A percentile compares a stretch with the other conserved stretches of the same genome.
These are phyloP conservation scores for Urophycis tenuis DNA, from an alignment of 2,797 vertebrate genomes.

Conservation along the genomic window DNA sequence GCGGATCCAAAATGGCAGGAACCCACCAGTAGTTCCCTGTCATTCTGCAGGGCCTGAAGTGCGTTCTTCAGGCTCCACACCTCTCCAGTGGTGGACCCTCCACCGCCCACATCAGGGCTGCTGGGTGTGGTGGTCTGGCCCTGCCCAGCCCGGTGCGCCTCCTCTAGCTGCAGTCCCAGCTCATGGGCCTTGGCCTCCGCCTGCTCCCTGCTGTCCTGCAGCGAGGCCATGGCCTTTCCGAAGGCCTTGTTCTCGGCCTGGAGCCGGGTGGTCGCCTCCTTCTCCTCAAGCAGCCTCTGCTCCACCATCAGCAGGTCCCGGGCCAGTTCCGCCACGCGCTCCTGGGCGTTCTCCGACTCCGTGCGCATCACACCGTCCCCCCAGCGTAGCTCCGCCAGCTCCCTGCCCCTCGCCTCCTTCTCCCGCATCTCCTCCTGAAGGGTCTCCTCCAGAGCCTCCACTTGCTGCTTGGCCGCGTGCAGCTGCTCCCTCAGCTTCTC, in stretches of 20 bases:
- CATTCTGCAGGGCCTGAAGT: conserved; percentile 85
- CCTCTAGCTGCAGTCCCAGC: conserved; percentile 74
- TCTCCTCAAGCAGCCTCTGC: conserved; percentile 79
- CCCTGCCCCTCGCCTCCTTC: conserved; percentile 69
- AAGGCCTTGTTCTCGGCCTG: conserved; percentile 83
- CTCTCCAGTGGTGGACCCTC: conserved; percentile 61
- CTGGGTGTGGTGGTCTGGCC: conserved; percentile 43
- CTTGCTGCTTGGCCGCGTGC: conserved; percentile 65
- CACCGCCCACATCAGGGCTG: conserved; percentile 13
- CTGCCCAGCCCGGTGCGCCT: conserved; percentile 58
- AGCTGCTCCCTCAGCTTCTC: conserved; percentile 74
- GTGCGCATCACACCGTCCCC: conserved; percentile 91
- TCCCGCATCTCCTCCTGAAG: conserved; percentile 60
- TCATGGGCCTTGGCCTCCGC: conserved; percentile 69
- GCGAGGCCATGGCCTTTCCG: conserved; percentile 84
- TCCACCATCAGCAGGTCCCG: conserved; percentile 84
- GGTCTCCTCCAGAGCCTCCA: conserved; percentile 58
- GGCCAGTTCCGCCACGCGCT: conserved; percentile 92
- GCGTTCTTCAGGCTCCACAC: conserved; percentile 88
- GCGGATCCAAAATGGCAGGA: neutral
- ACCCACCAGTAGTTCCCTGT: conserved; percentile 88
- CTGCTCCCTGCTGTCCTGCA: conserved; percentile 84
- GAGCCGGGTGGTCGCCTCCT: conserved; percentile 73
- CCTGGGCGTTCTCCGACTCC: conserved; percentile 90
- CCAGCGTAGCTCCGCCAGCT: conserved; percentile 81